Conservation (phyloP, 2,113 vertebrate species). For the Sylvietta virens region DNA sequence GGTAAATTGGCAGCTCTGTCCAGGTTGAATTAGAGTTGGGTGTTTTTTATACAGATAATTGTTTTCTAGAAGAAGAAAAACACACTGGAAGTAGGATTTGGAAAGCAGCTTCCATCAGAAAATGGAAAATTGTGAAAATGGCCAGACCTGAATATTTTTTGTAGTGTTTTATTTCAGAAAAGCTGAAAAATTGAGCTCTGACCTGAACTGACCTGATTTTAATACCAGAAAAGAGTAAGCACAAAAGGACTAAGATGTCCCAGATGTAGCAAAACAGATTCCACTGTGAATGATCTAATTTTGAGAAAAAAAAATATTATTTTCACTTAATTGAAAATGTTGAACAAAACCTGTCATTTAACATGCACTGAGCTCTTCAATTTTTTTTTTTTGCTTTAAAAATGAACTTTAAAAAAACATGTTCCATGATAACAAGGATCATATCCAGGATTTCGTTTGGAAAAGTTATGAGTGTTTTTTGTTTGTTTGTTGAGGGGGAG, state of each 20-base stretch:
- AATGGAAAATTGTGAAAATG: neutral
- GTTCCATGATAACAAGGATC: neutral
- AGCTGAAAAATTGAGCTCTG: neutral
- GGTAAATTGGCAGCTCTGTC: neutral
- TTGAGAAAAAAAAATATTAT: neutral
- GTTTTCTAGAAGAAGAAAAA: neutral
- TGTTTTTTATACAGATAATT: neutral
- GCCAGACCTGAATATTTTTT: neutral
- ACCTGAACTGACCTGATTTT: conserved; percentile 23
- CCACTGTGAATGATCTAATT: neutral
- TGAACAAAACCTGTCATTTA: neutral
- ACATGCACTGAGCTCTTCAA: neutral
- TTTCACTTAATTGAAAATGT: neutral
- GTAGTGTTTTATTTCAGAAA: conserved; percentile 25
- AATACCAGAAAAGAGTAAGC: neutral
- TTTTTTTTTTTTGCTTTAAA: neutral
- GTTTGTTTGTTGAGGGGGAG: fast-evolving
- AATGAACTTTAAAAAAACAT: neutral
- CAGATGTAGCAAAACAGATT: neutral
- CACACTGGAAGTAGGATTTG: neutral
- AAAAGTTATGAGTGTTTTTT: neutral
- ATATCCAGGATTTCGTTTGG: neutral
- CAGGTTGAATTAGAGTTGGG: neutral
- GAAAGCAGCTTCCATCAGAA: neutral
- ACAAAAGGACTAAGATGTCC: neutral